Evolutionary conservation across 2,113 vertebrate species (phyloP), one percentile per base, ranked within the genome.

Genomic region (Hippocampus barbouri): DNA sequence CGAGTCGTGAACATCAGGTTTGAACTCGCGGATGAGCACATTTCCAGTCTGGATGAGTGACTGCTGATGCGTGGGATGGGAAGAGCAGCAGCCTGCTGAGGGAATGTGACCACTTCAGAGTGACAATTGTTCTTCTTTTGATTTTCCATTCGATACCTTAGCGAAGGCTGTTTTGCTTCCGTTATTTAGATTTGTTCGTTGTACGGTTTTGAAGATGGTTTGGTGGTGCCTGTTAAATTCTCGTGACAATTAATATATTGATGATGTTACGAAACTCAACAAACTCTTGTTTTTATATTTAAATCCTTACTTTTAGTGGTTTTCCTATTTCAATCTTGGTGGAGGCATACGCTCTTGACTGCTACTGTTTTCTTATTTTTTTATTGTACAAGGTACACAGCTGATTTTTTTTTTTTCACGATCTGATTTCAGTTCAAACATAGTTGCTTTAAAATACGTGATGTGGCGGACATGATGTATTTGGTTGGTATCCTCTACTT

Each of bases 1-100:
- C 41, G 74, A 85, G 80, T 82, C 67, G 73, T 61, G 78, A 86
- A 79, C 82, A 84, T 88, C 73, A 74, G 83, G 74, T 73, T 78
- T 70, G 79, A 84, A 83, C 69, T n/a, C 30, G 77, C 70, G 73
- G 78, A 80, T 69, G 81, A 83, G 68, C 79, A 65, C 74, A 59
- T 71, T 82, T 78, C 76, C 70, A 78, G 75, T 66, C 76, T 61
- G 76, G 76, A 68, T 68, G 75, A 61, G 54, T 74, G 79, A 62
- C 43, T 76, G 64, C 70, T 73, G 70, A 76, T 40, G 57, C 63
- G 77, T 56, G 43, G 74, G 66, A 62, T 59, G 70, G 47, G 38
- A 23, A 70, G 62, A 69, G 83, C 47, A 72, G 65, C 72, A 51
- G 1, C 1, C 63, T 14, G 72, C 53, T 69, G 0, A 23, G 23